Evolutionary conservation across 2,797 vertebrate species (phyloP).

Genomic region (Anguilla anguilla): DNA sequence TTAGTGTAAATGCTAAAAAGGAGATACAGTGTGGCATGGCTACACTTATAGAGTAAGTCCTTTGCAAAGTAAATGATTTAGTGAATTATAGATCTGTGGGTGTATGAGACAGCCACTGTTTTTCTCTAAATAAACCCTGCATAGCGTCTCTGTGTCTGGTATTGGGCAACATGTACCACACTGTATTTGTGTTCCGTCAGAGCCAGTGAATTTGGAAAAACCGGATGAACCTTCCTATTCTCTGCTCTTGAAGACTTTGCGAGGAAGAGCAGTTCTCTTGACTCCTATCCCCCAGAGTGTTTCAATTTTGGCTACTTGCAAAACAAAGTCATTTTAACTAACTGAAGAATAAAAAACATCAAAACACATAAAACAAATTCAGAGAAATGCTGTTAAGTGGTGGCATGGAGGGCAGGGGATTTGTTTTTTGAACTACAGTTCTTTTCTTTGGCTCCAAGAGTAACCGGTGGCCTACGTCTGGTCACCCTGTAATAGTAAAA

Average conservation of each 20-base stretch:
- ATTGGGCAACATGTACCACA: not conserved
- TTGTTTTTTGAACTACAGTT: not conserved
- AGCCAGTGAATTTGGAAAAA: not conserved
- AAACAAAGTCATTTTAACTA: not conserved
- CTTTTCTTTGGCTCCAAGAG: not conserved
- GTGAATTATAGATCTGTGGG: slow-evolving; percentile 8
- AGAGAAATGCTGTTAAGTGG: not conserved
- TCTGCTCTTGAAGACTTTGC: not conserved
- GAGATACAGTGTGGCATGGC: not conserved
- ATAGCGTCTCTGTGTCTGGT: not conserved
- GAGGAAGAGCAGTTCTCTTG: not conserved
- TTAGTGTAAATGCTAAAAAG: not conserved
- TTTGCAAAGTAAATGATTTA: not conserved
- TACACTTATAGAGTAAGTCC: not conserved
- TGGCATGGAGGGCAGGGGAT: not conserved
- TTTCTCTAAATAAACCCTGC: slow-evolving; percentile 6
- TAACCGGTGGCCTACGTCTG: not conserved
- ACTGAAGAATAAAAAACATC: not conserved
- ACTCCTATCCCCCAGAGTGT: not conserved
- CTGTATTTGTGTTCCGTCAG: not conserved
- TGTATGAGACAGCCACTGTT: not conserved
- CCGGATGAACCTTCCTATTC: not conserved
- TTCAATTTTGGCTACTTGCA: not conserved
- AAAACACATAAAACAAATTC: not conserved
- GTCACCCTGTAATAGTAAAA: not conserved